phyloP scores from a whole-genome alignment of 1,140 invertebrate genomes.

The Drosophila sulfurigaster region DNA sequence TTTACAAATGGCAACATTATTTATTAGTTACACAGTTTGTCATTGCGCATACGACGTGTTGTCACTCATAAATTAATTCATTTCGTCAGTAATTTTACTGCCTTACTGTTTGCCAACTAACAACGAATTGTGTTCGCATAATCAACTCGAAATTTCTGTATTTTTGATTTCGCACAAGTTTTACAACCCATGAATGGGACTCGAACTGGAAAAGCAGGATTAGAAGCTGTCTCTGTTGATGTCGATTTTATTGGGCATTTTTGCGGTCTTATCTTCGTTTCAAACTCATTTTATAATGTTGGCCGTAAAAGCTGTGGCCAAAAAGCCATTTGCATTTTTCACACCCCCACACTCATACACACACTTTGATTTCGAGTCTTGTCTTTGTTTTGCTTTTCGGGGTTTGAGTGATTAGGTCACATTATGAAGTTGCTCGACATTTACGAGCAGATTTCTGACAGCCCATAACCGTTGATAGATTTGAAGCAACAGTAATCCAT shows the following conservation, averaged over 20 bases:
- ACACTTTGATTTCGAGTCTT: conserved; percentile 17
- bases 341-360: not conserved
- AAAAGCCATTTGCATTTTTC: conserved; percentile 26
- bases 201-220: not conserved
- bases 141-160: conserved; percentile 23
- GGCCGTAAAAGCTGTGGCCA: conserved; percentile 59
- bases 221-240: not conserved
- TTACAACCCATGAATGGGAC: conserved; percentile 4
- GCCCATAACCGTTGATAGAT: conserved; percentile 26
- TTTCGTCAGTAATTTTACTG: conserved; percentile 19
- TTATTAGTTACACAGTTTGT: conserved; percentile 40
- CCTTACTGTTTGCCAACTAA: conserved; percentile 40
- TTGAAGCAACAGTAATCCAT: conserved; percentile 29
- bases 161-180: conserved; percentile 40
- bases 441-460: conserved; percentile 57
- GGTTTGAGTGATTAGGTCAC: conserved; percentile 54
- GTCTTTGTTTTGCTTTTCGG: not conserved
- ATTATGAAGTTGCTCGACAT: conserved; percentile 56
- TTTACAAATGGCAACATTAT: conserved; percentile 61
- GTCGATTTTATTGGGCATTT: conserved; percentile 37
- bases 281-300: conserved; percentile 33
- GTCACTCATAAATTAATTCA: conserved; percentile 35
- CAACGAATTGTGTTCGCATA: conserved; percentile 1
- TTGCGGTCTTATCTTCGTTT: not conserved
- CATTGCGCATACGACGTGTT: conserved; percentile 32